Conservation (phyloP, 1,140 invertebrate species). For the Oedothorax gibbosus region DNA sequence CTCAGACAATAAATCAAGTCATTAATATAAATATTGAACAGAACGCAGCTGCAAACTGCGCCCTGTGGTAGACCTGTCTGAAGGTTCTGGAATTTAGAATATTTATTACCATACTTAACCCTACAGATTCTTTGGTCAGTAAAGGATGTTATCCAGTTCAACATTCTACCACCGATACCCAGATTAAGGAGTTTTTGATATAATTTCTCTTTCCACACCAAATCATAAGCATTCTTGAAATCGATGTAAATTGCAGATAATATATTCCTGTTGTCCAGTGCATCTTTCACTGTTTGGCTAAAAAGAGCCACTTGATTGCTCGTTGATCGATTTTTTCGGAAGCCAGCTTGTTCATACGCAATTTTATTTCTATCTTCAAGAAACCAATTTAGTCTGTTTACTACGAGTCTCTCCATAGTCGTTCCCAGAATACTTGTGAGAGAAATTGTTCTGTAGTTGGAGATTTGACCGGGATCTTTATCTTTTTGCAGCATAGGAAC, state of each 20-base stretch:
- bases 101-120: conserved; percentile 15
- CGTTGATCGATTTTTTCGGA: conserved; percentile 15
- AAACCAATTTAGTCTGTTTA: conserved; percentile 16
- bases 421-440: conserved; percentile 9
- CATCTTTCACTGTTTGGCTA: conserved; percentile 19
- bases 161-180: conserved; percentile 1
- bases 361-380: not conserved
- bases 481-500: no score
- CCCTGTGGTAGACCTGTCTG: conserved; percentile 2
- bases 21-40: conserved; percentile 27
- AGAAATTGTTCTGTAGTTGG: conserved; percentile 3
- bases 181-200: not conserved
- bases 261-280: conserved; percentile 6
- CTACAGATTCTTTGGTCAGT: not conserved
- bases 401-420: not conserved
- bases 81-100: not conserved
- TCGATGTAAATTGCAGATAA: conserved; percentile 19
- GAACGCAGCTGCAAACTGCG: conserved; percentile 16
- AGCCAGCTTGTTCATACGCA: not conserved
- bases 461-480: not conserved
- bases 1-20: no score
- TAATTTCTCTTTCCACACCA: conserved; percentile 3
- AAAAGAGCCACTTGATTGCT: conserved; percentile 6
- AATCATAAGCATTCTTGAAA: conserved; percentile 24
- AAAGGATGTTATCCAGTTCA: conserved; percentile 2